Percentiles rank a stretch among this genome's conserved stretches.
Evolutionary conservation across 1,140 invertebrate genomes (phyloP).

Genomic region (Bombus polaris): DNA sequence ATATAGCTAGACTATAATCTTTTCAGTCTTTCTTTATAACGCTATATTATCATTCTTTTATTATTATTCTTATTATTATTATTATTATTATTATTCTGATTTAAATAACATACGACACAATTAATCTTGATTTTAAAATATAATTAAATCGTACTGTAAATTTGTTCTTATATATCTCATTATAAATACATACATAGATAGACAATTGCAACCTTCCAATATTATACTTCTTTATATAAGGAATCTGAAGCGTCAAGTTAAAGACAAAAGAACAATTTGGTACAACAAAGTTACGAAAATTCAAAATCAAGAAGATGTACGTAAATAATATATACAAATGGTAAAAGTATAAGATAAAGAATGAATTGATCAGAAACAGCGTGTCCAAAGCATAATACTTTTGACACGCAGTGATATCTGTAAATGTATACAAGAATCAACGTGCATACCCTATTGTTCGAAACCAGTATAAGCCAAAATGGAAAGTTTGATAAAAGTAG

Average conservation of each 20-base stretch:
- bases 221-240: neutral
- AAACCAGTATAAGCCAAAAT: slow-evolving; percentile 60
- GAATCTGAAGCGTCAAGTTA: slow-evolving; percentile 12
- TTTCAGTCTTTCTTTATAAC: slow-evolving; percentile 7
- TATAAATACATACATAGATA: neutral
- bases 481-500: slow-evolving; percentile 69
- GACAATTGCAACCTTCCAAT: neutral
- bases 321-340: slow-evolving; percentile 7
- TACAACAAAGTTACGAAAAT: neutral
- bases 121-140: neutral
- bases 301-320: slow-evolving; percentile 10
- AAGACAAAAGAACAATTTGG: slow-evolving; percentile 21
- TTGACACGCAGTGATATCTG: neutral
- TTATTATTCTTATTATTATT: neutral
- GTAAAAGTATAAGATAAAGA: slow-evolving; percentile 11
- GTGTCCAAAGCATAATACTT: slow-evolving; percentile 19
- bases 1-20: slow-evolving; percentile 8
- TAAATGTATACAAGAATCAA: slow-evolving; percentile 33
- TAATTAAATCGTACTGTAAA: neutral
- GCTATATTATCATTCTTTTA: neutral
- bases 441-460: slow-evolving; percentile 16
- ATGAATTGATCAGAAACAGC: slow-evolving; percentile 10
- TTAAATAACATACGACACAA: neutral
- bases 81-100: neutral
- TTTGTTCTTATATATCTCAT: neutral